Percentiles rank a stretch among this genome's conserved stretches.
Conservation (phyloP, 1,140 invertebrate species). For the Maconellicoccus hirsutus region DNA sequence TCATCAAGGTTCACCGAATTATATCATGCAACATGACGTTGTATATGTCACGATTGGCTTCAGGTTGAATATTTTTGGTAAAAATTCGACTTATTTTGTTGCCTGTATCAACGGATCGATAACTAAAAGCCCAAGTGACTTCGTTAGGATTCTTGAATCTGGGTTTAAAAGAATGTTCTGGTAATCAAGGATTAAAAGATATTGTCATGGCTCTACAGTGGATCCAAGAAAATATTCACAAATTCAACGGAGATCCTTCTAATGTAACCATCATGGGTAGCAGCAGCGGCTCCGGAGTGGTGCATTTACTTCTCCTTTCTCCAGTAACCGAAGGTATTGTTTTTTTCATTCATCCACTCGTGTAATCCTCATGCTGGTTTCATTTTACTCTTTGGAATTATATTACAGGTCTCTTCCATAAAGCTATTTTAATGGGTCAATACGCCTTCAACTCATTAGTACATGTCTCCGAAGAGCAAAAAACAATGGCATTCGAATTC, state of each 20-base stretch:
- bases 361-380: too few relatives aligned
- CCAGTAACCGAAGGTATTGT: too few relatives aligned
- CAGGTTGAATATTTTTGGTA: constrained; percentile 12
- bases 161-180: constrained; percentile 47
- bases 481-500: not conserved
- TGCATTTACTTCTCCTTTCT: constrained; percentile 49
- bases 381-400: too few relatives aligned
- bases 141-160: constrained; percentile 39
- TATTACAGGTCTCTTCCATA: not conserved
- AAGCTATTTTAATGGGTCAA: not conserved
- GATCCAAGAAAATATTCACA: constrained; percentile 55
- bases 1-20: not conserved
- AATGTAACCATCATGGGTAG: constrained; percentile 55
- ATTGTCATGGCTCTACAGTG: constrained; percentile 57
- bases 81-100: not conserved
- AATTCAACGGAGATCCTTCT: constrained; percentile 61
- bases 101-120: not conserved
- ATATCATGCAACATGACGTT: not conserved
- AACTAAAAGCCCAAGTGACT: too few relatives aligned
- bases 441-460: not conserved
- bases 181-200: constrained; percentile 66
- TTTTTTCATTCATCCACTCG: too few relatives aligned
- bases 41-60: not conserved
- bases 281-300: constrained; percentile 49
- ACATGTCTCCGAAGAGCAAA: not conserved